These are phyloP conservation scores for Trialeurodes vaporariorum DNA, from an alignment of 1,140 invertebrate genomes.

Conservation along the genomic window DNA sequence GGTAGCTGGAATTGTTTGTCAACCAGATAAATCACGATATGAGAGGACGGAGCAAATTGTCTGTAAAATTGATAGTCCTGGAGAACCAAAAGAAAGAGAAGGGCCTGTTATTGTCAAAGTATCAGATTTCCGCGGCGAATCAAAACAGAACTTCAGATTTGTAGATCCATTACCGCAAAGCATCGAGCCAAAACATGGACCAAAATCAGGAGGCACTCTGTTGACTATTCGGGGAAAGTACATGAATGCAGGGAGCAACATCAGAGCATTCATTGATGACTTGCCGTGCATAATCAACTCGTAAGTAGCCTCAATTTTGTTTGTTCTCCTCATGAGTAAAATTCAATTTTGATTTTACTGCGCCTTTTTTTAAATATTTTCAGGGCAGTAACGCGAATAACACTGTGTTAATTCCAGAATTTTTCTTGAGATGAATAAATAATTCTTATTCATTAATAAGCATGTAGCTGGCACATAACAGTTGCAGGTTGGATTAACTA, in stretches of 20 bases:
- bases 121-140: slow-evolving; percentile 77
- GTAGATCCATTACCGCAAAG: slow-evolving; percentile 74
- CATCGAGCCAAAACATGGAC: slow-evolving; percentile 78
- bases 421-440: no score
- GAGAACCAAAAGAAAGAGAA: slow-evolving; percentile 53
- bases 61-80: slow-evolving; percentile 78
- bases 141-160: slow-evolving; percentile 68
- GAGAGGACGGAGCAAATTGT: slow-evolving; percentile 81
- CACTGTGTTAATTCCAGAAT: no score
- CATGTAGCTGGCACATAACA: no score
- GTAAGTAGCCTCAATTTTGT: slow-evolving; percentile 33
- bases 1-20: slow-evolving; percentile 75
- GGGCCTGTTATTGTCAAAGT: slow-evolving; percentile 83
- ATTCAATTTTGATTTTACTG: no score
- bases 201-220: slow-evolving; percentile 83
- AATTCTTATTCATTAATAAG: no score
- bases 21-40: slow-evolving; percentile 74
- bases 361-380: no score
- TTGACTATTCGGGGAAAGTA: slow-evolving; percentile 79
- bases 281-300: slow-evolving; percentile 65
- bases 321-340: no score
- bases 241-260: slow-evolving; percentile 89
- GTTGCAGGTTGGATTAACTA: no score
- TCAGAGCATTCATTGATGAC: slow-evolving; percentile 78
- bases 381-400: no score